phyloP scores from a whole-genome alignment of 2,888 invertebrate species.

The Parochlus steinenii region DNA sequence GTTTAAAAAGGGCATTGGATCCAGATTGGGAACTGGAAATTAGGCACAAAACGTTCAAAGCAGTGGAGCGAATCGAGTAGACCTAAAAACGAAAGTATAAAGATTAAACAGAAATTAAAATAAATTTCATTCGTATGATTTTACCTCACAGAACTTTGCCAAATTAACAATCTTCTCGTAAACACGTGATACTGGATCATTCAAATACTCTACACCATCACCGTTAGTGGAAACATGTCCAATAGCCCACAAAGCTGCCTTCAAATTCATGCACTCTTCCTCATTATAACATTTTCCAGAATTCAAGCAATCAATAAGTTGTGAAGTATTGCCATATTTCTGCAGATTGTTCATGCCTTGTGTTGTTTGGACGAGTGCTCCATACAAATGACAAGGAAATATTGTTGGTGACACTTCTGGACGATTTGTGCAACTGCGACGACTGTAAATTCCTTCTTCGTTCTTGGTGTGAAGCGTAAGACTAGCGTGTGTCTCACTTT shows the following conservation, averaged over 20 bases:
- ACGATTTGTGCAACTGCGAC: conserved; percentile 41
- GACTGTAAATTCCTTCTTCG: conserved; percentile 58
- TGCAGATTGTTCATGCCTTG: conserved; percentile 28
- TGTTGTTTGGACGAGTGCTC: conserved; percentile 58
- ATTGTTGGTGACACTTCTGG: conserved; percentile 33
- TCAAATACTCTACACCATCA: conserved; percentile 57
- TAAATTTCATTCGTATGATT: no score
- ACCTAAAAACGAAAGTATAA: no score
- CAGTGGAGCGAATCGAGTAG: conserved; percentile 77
- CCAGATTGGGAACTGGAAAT: conserved; percentile 72
- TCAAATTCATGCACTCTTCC: conserved; percentile 57
- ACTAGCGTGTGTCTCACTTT: conserved; percentile 75
- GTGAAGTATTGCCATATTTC: conserved; percentile 23
- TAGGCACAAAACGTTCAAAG: conserved; percentile 74
- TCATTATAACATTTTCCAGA: conserved; percentile 43
- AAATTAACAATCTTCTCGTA: conserved; percentile 38
- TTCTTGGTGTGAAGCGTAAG: conserved; percentile 68
- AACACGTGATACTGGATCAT: conserved; percentile 27
- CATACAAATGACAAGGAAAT: conserved; percentile 58
- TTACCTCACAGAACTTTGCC: conserved; percentile 59
- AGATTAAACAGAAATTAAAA: no score
- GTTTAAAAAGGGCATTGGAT: conserved; percentile 55
- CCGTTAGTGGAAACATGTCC: conserved; percentile 68
- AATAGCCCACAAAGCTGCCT: conserved; percentile 78
- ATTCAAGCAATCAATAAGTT: conserved; percentile 23